Percentiles rank a stretch among this genome's conserved stretches.
phyloP scores from a whole-genome alignment of 2,888 invertebrate genomes.

The Timema podura region DNA sequence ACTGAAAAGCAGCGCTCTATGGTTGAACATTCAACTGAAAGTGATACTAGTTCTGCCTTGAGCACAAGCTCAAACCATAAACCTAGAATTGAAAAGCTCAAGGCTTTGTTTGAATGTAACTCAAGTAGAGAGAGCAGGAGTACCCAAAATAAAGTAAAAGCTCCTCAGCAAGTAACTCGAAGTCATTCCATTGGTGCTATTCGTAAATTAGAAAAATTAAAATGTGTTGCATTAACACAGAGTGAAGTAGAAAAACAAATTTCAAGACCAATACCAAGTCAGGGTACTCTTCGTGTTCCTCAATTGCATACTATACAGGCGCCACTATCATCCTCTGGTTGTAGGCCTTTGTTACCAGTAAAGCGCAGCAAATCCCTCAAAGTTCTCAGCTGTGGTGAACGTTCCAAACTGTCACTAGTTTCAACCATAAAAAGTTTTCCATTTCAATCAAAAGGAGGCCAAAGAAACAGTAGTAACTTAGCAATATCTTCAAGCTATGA shows the following conservation, averaged over 20 bases:
- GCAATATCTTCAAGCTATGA: too few relatives aligned
- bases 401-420: constrained; percentile 32
- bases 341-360: constrained; percentile 39
- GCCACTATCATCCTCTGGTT: not conserved
- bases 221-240: constrained; percentile 2
- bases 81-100: constrained; percentile 42
- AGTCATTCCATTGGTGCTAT: constrained; percentile 37
- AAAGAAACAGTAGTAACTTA: constrained; percentile 3
- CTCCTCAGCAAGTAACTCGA: constrained; percentile 32
- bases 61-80: constrained; percentile 35
- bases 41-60: constrained; percentile 19
- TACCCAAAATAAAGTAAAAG: constrained; percentile 27
- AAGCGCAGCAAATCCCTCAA: constrained; percentile 45
- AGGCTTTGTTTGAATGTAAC: constrained; percentile 41
- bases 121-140: constrained; percentile 30
- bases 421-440: not conserved
- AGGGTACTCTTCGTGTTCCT: constrained; percentile 34
- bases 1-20: constrained; percentile 37
- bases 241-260: constrained; percentile 16
- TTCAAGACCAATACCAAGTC: constrained; percentile 32
- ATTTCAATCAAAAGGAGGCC: constrained; percentile 4
- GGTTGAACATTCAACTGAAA: constrained; percentile 31
- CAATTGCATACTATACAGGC: constrained; percentile 17
- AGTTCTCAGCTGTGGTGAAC: constrained; percentile 34
- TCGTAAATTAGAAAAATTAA: constrained; percentile 18